A percentile compares a stretch with the other conserved stretches of the same genome.
Conservation (phyloP, 2,888 invertebrate genomes). For the Hesperia comma region DNA sequence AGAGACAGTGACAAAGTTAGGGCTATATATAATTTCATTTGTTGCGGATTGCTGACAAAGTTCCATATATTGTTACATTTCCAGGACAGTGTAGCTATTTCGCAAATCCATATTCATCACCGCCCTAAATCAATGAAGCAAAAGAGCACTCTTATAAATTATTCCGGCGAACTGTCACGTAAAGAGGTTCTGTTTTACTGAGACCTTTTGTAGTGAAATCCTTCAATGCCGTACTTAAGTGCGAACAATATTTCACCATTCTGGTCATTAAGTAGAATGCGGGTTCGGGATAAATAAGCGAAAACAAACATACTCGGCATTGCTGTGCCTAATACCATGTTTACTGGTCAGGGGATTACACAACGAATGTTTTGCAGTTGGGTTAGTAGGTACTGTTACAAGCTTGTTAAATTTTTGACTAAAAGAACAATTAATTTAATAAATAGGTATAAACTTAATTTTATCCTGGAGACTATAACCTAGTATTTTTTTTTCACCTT, state of each 20-base stretch:
- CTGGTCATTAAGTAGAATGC: slow-evolving; percentile 49
- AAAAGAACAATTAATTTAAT: too few relatives aligned
- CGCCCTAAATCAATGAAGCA: slow-evolving; percentile 37
- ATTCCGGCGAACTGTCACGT: slow-evolving; percentile 36
- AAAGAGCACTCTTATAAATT: slow-evolving; percentile 39
- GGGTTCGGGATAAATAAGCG: slow-evolving; percentile 37
- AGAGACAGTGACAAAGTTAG: too few relatives aligned
- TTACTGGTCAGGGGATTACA: neutral
- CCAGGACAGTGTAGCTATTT: slow-evolving; percentile 7
- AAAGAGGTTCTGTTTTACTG: slow-evolving; percentile 45
- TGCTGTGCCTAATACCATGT: slow-evolving; percentile 5
- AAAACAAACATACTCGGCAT: slow-evolving; percentile 26
- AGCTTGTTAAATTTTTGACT: too few relatives aligned
- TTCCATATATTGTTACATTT: neutral
- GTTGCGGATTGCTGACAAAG: neutral
- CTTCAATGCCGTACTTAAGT: slow-evolving; percentile 48
- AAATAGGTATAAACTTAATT: too few relatives aligned
- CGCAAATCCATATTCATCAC: slow-evolving; percentile 36
- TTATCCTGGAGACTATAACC: too few relatives aligned
- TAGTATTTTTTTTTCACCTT: too few relatives aligned
- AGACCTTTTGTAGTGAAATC: slow-evolving; percentile 45
- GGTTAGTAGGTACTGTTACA: too few relatives aligned
- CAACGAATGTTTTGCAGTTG: too few relatives aligned
- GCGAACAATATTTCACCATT: slow-evolving; percentile 48
- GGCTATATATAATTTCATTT: too few relatives aligned